These are phyloP conservation scores for Scleropages formosus DNA, from an alignment of 2,797 vertebrate species.

Conservation along the genomic window DNA sequence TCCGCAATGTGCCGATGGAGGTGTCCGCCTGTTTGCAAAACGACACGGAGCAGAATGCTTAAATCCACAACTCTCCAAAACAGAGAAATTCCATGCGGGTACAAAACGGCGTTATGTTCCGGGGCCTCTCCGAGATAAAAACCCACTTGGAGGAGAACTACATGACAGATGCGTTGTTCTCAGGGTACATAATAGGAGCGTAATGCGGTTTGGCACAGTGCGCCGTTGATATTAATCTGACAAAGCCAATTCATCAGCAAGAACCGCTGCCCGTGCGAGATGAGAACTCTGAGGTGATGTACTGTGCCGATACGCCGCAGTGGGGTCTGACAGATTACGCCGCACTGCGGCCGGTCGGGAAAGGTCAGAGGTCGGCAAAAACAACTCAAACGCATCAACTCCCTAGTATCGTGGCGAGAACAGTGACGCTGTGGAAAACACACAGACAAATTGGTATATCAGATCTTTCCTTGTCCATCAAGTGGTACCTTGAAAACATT, in stretches of 20 bases:
- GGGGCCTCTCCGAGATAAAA: neutral
- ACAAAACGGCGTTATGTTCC: neutral
- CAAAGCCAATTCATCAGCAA: conserved; percentile 49
- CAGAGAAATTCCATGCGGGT: neutral
- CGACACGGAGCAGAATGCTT: neutral
- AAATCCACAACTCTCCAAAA: neutral
- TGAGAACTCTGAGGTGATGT: neutral
- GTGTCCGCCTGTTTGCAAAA: neutral
- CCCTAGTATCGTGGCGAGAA: too few species aligned
- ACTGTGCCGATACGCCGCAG: neutral
- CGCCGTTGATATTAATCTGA: conserved; percentile 47
- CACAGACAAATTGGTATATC: too few species aligned
- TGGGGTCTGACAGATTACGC: neutral
- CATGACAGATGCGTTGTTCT: conserved; percentile 37
- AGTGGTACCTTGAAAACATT: too few species aligned
- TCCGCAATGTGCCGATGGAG: too few species aligned
- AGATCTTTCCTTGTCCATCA: too few species aligned
- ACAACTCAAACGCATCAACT: neutral
- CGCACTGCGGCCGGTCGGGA: neutral
- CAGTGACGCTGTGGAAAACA: too few species aligned
- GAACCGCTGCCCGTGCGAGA: conserved; percentile 1
- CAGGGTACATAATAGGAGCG: conserved; percentile 33
- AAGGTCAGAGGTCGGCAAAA: neutral
- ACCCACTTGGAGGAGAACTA: conserved; percentile 11
- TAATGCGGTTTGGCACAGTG: conserved; percentile 43